Conservation (phyloP, 1,140 invertebrate species). For the Wiebesia pumilae region DNA sequence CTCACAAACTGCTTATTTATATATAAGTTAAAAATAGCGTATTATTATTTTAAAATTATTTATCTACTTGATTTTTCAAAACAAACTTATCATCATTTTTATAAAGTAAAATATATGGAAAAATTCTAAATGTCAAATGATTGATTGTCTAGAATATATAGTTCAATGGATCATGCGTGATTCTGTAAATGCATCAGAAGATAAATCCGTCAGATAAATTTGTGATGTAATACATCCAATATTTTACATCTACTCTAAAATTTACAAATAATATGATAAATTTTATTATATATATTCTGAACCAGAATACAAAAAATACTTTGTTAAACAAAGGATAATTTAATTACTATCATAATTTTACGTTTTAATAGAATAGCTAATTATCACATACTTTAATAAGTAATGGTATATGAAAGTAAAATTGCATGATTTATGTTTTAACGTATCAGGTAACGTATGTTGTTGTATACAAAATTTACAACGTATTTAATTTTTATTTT, state of each 20-base stretch:
- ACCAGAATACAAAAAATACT: neutral
- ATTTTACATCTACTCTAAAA: neutral
- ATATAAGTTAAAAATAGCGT: neutral
- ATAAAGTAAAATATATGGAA: neutral
- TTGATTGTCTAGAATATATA: neutral
- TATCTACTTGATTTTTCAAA: neutral
- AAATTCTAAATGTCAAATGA: neutral
- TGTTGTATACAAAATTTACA: neutral
- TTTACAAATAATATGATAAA: neutral
- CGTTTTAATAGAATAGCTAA: neutral
- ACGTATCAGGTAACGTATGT: neutral
- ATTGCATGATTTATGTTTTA: neutral
- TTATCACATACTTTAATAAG: neutral
- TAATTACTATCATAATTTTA: neutral
- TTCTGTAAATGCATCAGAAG: neutral
- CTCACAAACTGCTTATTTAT: neutral
- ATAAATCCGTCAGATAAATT: neutral
- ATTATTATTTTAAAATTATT: neutral
- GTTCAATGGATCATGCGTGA: neutral
- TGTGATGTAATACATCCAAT: neutral
- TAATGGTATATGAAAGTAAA: neutral
- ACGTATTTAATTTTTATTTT: neutral
- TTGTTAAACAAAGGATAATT: neutral
- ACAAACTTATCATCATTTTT: neutral
- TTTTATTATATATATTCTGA: no score